Evolutionary conservation across 2,113 vertebrate genomes (phyloP).

Genomic region (Scophthalmus maximus): DNA sequence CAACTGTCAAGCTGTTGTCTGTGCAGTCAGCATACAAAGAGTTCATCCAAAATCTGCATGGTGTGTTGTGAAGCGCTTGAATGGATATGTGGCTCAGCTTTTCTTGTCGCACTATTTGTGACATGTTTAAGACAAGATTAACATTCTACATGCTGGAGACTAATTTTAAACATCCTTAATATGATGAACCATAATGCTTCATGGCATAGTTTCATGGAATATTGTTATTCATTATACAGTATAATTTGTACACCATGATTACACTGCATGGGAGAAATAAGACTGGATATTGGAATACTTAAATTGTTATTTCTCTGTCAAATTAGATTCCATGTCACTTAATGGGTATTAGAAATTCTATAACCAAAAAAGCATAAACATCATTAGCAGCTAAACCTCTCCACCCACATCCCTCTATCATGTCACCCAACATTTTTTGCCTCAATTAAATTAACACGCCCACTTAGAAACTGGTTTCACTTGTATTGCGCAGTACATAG

Average conservation of each 20-base stretch:
- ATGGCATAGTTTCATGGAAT: not conserved
- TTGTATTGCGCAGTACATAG: not conserved
- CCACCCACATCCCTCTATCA: constrained; percentile 57
- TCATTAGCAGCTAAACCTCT: constrained; percentile 53
- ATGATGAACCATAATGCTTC: not conserved
- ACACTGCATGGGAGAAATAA: constrained; percentile 1
- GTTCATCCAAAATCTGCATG: constrained; percentile 66
- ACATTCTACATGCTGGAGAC: not conserved
- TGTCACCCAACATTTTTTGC: constrained; percentile 54
- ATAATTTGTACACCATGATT: not conserved
- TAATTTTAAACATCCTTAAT: not conserved
- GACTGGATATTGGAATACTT: constrained; percentile 8
- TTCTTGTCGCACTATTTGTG: constrained; percentile 14
- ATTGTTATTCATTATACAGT: constrained; percentile 12
- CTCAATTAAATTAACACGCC: constrained; percentile 60
- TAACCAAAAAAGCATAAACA: constrained; percentile 48
- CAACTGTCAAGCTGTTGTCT: constrained; percentile 82
- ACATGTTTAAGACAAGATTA: constrained; percentile 17
- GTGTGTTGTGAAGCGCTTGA: constrained; percentile 48
- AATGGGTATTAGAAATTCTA: constrained; percentile 53
- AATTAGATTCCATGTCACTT: constrained; percentile 58
- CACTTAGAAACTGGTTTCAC: constrained; percentile 45
- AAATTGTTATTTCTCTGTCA: constrained; percentile 37
- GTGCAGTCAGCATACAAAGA: constrained; percentile 79
- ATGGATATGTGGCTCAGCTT: constrained; percentile 31